phyloP scores from a whole-genome alignment of 2,888 invertebrate genomes.

The Drosophila borborema region DNA sequence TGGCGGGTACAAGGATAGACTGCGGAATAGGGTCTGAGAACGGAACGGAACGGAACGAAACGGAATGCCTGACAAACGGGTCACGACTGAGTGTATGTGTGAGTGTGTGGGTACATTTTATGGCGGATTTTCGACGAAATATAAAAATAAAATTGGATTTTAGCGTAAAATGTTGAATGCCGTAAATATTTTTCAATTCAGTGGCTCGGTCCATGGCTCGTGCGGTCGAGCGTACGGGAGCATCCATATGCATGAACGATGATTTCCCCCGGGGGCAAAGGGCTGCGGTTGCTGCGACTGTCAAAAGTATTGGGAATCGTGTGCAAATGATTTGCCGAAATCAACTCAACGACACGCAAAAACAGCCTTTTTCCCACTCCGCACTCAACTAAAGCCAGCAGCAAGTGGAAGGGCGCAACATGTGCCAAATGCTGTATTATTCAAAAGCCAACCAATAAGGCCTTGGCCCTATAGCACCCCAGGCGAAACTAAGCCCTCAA shows the following conservation, averaged over 20 bases:
- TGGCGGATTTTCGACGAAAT: conserved; percentile 72
- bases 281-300: conserved; percentile 52
- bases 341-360: conserved; percentile 63
- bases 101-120: conserved; percentile 53
- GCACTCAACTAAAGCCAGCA: conserved; percentile 1
- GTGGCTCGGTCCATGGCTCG: conserved; percentile 48
- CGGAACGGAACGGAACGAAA: conserved; percentile 19
- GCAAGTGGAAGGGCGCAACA: conserved; percentile 55
- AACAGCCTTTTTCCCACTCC: conserved; percentile 25
- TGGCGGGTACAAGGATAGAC: conserved; percentile 26
- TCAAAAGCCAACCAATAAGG: conserved; percentile 49
- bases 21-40: conserved; percentile 8
- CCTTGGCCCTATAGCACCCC: conserved; percentile 21
- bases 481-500: conserved; percentile 51
- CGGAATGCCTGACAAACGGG: conserved; percentile 14
- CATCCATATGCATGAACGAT: conserved; percentile 58
- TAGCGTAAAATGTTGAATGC: conserved; percentile 74
- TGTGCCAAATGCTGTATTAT: conserved; percentile 56
- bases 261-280: conserved; percentile 67
- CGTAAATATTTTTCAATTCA: conserved; percentile 81
- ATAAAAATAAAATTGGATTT: conserved; percentile 81
- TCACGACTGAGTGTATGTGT: conserved; percentile 6
- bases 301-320: conserved; percentile 71
- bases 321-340: conserved; percentile 76
- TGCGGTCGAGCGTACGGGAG: conserved; percentile 50